Base-by-base conservation (phyloP, 1,140 invertebrate genomes). In the Drosophila pachea region DNA sequence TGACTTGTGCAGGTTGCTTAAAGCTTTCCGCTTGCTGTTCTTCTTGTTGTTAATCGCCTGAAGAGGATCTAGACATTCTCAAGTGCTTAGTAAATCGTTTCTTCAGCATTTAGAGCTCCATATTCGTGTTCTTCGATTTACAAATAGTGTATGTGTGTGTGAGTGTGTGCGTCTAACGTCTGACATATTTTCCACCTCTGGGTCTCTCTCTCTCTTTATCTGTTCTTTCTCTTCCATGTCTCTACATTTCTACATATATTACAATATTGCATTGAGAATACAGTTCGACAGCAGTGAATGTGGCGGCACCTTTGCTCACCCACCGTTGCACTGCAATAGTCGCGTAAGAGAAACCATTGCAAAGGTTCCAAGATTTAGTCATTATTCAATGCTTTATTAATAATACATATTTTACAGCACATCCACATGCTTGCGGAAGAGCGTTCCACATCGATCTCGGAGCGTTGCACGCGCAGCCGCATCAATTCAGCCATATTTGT, bases 401-500 rank as follows among this genome's bases (percentile, higher is more conserved):
- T 47, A n/a, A 16, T 47, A 6, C 48, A 8, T 52, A 38, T 63
- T 6, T 86, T 86, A 43, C 91, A 94, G 93, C 93, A 94, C 90
- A 92, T 93, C 91, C 93, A 93, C 88, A 84, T 87, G 74, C 63
- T 86, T 56, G 86, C 79, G 22, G 89, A 89, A 63, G 89, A 89
- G 65, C 89, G 78, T n/a, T 89, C 89, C 60, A 78, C 81, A 40
- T 88, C 86, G 47, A 88, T 89, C 52, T 78, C 89, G 62, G 89
- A 89, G 52, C 92, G 92, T 56, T 92, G 92, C 69, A 92, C 91
- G 42, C 91, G 94, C 59, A 94, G 93, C 60, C 91, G 94, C 12
- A 93, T 95, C 76, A 95, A 95, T 86, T 95, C 94, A 62, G 94
- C 94, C 68, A 94, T 95, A 74, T 93, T 93, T 77, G 91, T 93